Conservation (phyloP, 2,888 invertebrate genomes). For the Flabesymbios commensalis region DNA sequence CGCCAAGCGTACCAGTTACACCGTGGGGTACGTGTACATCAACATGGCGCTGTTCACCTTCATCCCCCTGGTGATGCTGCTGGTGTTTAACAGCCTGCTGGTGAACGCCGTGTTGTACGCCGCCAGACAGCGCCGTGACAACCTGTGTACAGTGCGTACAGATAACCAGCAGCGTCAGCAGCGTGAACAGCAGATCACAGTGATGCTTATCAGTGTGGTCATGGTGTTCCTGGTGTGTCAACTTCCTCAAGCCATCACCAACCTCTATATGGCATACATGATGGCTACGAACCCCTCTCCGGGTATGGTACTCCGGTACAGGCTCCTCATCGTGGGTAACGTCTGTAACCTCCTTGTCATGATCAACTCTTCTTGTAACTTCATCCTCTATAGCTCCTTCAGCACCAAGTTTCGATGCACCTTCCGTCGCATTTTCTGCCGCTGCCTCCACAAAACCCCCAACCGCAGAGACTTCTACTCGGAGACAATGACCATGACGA, state of each 20-base stretch:
- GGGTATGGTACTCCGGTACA: slow-evolving; percentile 23
- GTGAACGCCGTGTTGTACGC: slow-evolving; percentile 66
- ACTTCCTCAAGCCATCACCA: slow-evolving; percentile 70
- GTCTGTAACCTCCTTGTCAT: slow-evolving; percentile 74
- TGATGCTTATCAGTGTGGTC: slow-evolving; percentile 77
- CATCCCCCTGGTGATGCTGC: slow-evolving; percentile 71
- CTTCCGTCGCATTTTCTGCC: slow-evolving; percentile 30
- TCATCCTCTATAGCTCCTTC: slow-evolving; percentile 77
- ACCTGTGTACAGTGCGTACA: background rate
- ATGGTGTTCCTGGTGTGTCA: slow-evolving; percentile 77
- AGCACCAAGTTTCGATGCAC: slow-evolving; percentile 59
- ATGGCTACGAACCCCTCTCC: slow-evolving; percentile 24
- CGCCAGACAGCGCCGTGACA: slow-evolving; percentile 10
- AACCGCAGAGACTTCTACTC: no score
- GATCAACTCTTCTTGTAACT: slow-evolving; percentile 77
- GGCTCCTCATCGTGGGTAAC: slow-evolving; percentile 67
- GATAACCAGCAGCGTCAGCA: slow-evolving; percentile 25
- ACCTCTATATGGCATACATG: slow-evolving; percentile 61
- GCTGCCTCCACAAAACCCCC: slow-evolving; percentile 14
- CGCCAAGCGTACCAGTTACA: slow-evolving; percentile 9
- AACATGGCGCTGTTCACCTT: slow-evolving; percentile 66
- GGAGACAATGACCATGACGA: background rate
- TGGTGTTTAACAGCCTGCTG: slow-evolving; percentile 75
- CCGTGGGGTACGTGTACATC: slow-evolving; percentile 14
- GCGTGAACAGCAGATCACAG: slow-evolving; percentile 67